Evolutionary conservation across 2,797 vertebrate genomes (phyloP), one percentile per base, ranked within the genome.

Genomic region (Microctenopoma stevenorrisi): DNA sequence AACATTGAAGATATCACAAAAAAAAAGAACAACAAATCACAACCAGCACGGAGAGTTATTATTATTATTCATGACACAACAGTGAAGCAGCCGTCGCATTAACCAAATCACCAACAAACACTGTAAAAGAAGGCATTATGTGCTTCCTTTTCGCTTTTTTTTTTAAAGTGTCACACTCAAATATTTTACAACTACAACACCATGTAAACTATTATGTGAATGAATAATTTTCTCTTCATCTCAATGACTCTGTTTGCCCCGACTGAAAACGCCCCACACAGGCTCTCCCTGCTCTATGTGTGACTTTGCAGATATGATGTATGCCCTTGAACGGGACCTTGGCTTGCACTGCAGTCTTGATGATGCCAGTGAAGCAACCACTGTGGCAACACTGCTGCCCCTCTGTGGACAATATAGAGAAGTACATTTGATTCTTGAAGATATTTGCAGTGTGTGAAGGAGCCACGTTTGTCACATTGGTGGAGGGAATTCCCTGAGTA

Each of bases 281-380:
- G 80, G 74, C 77, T 77, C 80, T 77, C 83, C 64, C 81, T 76
- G 79, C 52, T 74, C 64, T 74, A 74, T 79, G 79, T 89, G 82
- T 92, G 90, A 92, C 92, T 92, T 92, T 93, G 92, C 91, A 91
- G 92, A 91, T 91, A 90, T 90, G 85, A 87, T 85, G 86, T 61
- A 78, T 90, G 90, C 85, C 92, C 92, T 93, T 93, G 90, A 92
- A 88, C 70, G 82, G 84, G 84, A 89, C 91, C 91, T 91, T 91
- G 86, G 82, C 80, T 91, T 74, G 81, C 79, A 85, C 86, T 92
- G 90, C 91, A 90, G 91, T 80, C 76, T 72, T 70, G 73, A 74
- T 83, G 70, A 72, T 63, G 74, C 74, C 66, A 66, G 30, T 16
- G 56, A 79, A 80, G 80, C 53, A 65, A 60, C 81, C 71, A 61